Evolutionary conservation across 2,113 vertebrate species (phyloP), one percentile per base, ranked within the genome.

Genomic region (Corydoras maculifer): DNA sequence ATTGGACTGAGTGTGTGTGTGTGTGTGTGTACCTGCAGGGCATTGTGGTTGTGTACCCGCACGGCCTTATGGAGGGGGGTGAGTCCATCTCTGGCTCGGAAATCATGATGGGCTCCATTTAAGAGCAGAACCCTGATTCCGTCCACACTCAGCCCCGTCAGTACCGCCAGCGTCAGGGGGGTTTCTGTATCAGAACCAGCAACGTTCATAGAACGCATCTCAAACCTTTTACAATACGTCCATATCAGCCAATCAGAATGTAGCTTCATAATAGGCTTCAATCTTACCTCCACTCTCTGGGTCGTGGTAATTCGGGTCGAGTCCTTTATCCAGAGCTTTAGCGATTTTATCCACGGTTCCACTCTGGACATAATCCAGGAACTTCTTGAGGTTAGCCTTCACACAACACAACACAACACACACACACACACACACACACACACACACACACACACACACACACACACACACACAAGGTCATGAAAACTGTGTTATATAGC

Each of bases 221-320:
- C 51, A 0, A 10, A 53, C 51, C 18, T 25, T 25, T 25, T 25
- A 1, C 18, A 25, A 25, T 25, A 25, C 18, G 18, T 25, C 18
- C 18, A 25, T 25, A 25, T 25, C 18, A 25, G 18, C 18, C 18
- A 25, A 25, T 25, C 18, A 25, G 18, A 25, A 25, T 25, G 18
- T 25, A 25, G 18, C 35, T 43, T 43, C 35, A 43, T 43, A 43
- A 1, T 1, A 43, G 4, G 1, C 4, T 43, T 8, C 35, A 43
- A 14, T 66, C 87, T 86, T 78, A 96, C 94, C 94, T 87, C 94
- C 94, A 0, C 77, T 91, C 77, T 95, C 94, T 0, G 91, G 91
- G 84, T 96, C 93, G 0, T 97, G 94, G 67, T 93, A 97, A 75
- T 97, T 97, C 51, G 94, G 91, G 84, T 97, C 94, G 15, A 97